Evolutionary conservation across 2,113 vertebrate genomes (phyloP).

Genomic region (Nibea albiflora): DNA sequence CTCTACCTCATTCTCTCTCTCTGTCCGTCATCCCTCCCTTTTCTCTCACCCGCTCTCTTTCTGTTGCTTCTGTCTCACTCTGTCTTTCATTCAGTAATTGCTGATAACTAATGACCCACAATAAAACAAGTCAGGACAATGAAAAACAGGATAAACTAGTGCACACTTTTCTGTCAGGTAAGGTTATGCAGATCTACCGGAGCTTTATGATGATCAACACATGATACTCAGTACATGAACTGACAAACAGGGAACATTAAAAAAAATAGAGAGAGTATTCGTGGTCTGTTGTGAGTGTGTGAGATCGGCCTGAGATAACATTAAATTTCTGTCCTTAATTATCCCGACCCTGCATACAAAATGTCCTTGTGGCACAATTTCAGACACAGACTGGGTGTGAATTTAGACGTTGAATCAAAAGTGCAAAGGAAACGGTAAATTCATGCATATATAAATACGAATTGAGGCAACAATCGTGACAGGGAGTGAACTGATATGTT

Average conservation of each 20-base stretch:
- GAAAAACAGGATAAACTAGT: not conserved
- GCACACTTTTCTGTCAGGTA: not conserved
- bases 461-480: not conserved
- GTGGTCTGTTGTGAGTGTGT: not conserved
- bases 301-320: not conserved
- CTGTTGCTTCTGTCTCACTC: not conserved
- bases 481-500: not conserved
- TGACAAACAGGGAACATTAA: not conserved
- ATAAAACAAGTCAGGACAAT: not conserved
- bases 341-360: not conserved
- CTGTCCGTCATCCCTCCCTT: not conserved
- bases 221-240: too few species aligned
- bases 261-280: not conserved
- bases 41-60: not conserved
- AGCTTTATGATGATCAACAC: too few species aligned
- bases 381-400: not conserved
- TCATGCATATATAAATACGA: constrained; percentile 1
- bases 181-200: too few species aligned
- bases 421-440: not conserved
- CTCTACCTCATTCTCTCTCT: not conserved
- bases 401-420: not conserved
- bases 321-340: not conserved
- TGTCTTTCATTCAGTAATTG: constrained; percentile 3
- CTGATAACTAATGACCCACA: too few species aligned
- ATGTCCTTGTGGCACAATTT: not conserved